Conservation (phyloP, 2,888 invertebrate genomes). For the Prostheceraeus crozeri region DNA sequence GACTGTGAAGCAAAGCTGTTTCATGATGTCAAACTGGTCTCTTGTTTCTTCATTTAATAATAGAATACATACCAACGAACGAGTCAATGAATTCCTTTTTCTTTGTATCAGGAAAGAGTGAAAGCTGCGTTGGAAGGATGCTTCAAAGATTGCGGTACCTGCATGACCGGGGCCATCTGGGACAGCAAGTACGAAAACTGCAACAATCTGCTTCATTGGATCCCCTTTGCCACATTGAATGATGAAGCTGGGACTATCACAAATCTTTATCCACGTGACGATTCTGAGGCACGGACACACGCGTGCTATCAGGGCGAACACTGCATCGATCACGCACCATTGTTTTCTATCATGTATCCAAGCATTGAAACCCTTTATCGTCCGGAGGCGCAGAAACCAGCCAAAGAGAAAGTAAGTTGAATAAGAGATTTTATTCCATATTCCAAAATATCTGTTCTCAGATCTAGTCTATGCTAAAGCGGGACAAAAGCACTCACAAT, state of each 20-base stretch:
- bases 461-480: too few species aligned
- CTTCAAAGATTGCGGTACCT: constrained; percentile 45
- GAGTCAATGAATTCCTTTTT: too few species aligned
- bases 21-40: too few species aligned
- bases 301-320: constrained; percentile 42
- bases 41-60: too few species aligned
- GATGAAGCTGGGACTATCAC: constrained; percentile 41
- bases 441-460: too few species aligned
- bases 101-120: constrained; percentile 40
- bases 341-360: constrained; percentile 43
- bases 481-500: too few species aligned
- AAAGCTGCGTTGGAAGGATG: constrained; percentile 43
- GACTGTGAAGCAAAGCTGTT: too few species aligned
- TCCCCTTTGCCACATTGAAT: constrained; percentile 44
- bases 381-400: background rate
- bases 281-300: constrained; percentile 38
- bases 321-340: constrained; percentile 44
- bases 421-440: too few species aligned
- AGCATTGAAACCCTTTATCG: background rate
- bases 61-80: too few species aligned
- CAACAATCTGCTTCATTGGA: constrained; percentile 46
- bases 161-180: constrained; percentile 43
- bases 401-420: background rate
- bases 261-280: constrained; percentile 45
- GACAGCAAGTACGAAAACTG: constrained; percentile 44